Base-by-base conservation (phyloP, 2,797 vertebrate genomes). In the Sebastolobus alascanus region DNA sequence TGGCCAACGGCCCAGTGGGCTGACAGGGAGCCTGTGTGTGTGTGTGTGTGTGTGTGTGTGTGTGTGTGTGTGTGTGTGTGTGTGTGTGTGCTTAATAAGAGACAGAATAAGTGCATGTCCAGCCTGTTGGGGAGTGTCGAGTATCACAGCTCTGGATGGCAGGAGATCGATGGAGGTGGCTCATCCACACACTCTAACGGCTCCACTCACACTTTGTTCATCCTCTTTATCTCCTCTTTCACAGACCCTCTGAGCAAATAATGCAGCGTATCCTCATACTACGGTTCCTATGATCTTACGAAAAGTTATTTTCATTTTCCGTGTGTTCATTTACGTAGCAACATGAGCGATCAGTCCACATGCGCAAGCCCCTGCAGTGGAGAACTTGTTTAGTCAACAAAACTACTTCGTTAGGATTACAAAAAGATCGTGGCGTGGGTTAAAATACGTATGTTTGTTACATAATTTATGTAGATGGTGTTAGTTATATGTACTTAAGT, bases 111-210 rank as follows among this genome's bases (percentile, higher is more conserved):
- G 64, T 60, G 43, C 79, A 81, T 73, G 83, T 89, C 83, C 80
- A 86, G 66, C 73, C 76, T 74, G 76, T 77, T 63, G 79, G 80
- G 71, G 79, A 84, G 58, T 80, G 83, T 79, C n/a, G 25, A 77
- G 55, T 78, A 82, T 82, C 79, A 75, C 71, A 82, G 77, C 78
- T 65, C 68, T 68, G 80, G 72, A 89, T 87, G 83, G 82, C 88
- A 87, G 83, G 50, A 85, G 85, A 90, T 92, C 89, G 85, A 75
- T 82, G 69, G 65, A 83, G 84, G 75, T 64, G 74, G 74, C 80
- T 87, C 75, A 69, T 79, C 71, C 64, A 64, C 25, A 72, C 86
- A 69, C 73, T 66, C 68, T 68, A 73, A 82, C 72, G 64, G 83
- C 61, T 13, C 73, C 54, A 70, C 64, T 81, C 35, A 14, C 75